These are phyloP conservation scores for Hipposideros larvatus DNA, from an alignment of 2,797 vertebrate species.

Conservation along the genomic window DNA sequence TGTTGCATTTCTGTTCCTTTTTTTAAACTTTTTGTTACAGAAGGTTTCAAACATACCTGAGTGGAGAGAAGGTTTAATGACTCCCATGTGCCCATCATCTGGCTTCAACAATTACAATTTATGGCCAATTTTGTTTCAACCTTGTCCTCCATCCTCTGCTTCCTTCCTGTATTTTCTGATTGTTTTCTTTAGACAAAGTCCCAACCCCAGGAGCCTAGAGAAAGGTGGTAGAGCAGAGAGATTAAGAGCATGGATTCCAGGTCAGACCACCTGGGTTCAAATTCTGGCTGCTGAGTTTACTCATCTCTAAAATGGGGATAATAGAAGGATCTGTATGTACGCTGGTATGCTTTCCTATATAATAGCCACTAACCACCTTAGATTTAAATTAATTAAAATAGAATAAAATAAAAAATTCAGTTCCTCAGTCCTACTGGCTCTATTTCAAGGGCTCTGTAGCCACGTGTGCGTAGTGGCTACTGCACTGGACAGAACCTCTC, in stretches of 20 bases:
- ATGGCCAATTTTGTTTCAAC: neutral
- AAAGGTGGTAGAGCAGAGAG: neutral
- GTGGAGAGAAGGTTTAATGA: neutral
- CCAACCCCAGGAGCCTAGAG: neutral
- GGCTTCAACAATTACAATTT: neutral
- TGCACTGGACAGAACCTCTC: neutral
- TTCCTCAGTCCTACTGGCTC: neutral
- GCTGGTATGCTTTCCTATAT: neutral
- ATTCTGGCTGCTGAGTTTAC: neutral
- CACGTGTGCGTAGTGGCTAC: neutral
- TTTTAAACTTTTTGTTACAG: neutral
- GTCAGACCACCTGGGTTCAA: neutral
- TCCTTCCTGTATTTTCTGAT: neutral
- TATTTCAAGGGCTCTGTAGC: neutral
- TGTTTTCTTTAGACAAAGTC: slow-evolving; percentile 26
- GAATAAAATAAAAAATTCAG: neutral
- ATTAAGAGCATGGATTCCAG: neutral
- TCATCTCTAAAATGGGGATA: neutral
- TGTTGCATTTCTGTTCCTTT: slow-evolving; percentile 32
- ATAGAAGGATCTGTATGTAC: neutral
- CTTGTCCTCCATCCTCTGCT: neutral
- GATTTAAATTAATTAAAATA: neutral
- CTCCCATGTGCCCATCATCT: neutral
- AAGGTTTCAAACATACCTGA: neutral
- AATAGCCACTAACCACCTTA: neutral